Percentiles rank a stretch among this genome's conserved stretches.
Conservation (phyloP, 2,888 invertebrate genomes). For the Pseudococcus viburni region DNA sequence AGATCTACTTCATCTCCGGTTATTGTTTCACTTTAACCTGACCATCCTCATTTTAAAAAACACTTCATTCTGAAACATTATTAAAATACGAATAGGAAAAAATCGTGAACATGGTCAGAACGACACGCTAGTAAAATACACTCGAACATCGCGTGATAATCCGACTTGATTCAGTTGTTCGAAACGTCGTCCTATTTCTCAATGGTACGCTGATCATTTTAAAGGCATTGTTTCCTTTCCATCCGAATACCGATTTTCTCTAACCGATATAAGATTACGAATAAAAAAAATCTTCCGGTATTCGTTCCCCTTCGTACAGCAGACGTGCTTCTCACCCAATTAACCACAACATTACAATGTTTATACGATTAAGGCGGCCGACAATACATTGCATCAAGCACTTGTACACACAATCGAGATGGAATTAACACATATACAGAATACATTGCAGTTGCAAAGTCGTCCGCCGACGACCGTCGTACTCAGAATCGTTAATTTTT, state of each 20-base stretch:
- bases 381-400: not conserved
- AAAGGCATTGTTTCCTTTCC: constrained; percentile 6
- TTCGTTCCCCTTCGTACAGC: not conserved
- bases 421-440: not conserved
- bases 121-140: not conserved
- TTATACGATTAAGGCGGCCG: not conserved
- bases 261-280: constrained; percentile 9
- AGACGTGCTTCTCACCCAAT: constrained; percentile 2
- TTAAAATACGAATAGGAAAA: not conserved
- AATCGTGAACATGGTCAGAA: not conserved
- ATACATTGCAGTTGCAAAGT: not conserved
- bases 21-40: not conserved
- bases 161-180: constrained; percentile 6
- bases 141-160: not conserved
- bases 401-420: constrained; percentile 17
- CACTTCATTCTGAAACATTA: not conserved
- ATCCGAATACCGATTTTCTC: constrained; percentile 27
- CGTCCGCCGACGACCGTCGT: not conserved
- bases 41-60: not conserved
- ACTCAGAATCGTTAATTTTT: constrained; percentile 18
- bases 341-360: constrained; percentile 31
- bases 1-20: not conserved
- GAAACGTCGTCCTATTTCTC: not conserved
- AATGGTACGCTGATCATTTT: constrained; percentile 6
- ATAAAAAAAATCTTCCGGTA: constrained; percentile 3